These are phyloP conservation scores for Tychaedon coryphoeus DNA, from an alignment of 2,113 vertebrate genomes.

Conservation along the genomic window DNA sequence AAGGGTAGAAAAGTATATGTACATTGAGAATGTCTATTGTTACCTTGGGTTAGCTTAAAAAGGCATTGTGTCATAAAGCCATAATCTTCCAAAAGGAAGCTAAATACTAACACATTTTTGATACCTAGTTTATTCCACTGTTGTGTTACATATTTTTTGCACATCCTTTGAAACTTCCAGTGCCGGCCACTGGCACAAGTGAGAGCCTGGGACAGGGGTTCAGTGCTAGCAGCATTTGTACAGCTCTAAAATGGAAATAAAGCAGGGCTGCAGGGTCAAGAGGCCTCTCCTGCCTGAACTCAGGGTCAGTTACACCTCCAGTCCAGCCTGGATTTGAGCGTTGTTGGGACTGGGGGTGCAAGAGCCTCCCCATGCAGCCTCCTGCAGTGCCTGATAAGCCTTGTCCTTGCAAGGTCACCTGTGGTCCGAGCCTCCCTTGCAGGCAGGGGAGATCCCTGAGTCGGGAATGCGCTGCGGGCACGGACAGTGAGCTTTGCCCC, in stretches of 20 bases:
- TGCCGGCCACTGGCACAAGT: neutral
- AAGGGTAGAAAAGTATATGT: neutral
- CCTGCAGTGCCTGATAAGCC: neutral
- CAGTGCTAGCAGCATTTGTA: neutral
- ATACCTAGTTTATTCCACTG: neutral
- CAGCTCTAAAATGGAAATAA: neutral
- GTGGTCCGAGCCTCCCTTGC: accelerated
- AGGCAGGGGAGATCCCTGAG: neutral
- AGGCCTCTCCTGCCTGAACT: neutral
- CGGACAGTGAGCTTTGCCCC: accelerated
- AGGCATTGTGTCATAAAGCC: neutral
- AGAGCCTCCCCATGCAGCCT: neutral
- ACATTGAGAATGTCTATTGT: neutral
- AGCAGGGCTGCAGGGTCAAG: neutral
- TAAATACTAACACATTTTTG: neutral
- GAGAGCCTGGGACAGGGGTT: neutral
- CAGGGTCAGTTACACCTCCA: neutral
- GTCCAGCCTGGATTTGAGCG: neutral
- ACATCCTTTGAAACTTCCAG: neutral
- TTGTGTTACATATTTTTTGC: neutral
- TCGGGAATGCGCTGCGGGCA: accelerated
- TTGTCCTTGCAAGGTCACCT: neutral
- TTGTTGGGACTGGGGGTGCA: neutral
- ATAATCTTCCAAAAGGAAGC: neutral
- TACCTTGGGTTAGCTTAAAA: neutral